Evolutionary conservation across 2,797 vertebrate genomes (phyloP), one percentile per base, ranked within the genome.

Genomic region (Lutjanus campechanus): DNA sequence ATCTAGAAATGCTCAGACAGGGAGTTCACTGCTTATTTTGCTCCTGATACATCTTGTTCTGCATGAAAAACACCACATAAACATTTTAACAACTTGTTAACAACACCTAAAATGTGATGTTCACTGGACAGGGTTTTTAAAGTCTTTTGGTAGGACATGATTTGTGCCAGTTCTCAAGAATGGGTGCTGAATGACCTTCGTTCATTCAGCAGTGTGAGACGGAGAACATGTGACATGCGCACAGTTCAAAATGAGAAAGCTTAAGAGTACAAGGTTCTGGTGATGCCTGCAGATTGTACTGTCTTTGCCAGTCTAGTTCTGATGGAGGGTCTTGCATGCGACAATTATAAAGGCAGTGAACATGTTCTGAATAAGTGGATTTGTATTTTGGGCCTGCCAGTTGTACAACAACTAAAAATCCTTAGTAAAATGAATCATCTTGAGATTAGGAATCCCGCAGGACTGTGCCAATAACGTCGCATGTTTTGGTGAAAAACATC

Each of bases 361-460:
- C 46, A 43, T 20, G 22, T 80, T 55, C 8, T 44, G 11, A 8
- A 12, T 20, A n/a, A 19, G 44, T 61, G n/a, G n/a, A 72, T 79
- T 78, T 73, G 22, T 49, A 36, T 62, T 64, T 20, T 19, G 4
- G 25, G 9, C 11, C 25, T 62, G 4, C 4, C 10, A 53, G 8
- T 13, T 40, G 16, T 53, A 68, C 65, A 51, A 62, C 16, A 67
- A 69, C 29, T 36, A 56, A 43, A 58, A 9, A 51, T 50, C 2
- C 25, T 67, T 11, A n/a, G 40, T 66, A 13, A 55, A 49, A 68
- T 71, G 1, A 65, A 69, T 78, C 41, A 22, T 11, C 36, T 49
- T 49, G 25, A 73, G 43, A 72, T 67, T 44, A 58, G 20, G 20
- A 50, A 46, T 76, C 58, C 51, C 11, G 17, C 12, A 60, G n/a